phyloP scores from a whole-genome alignment of 2,888 invertebrate genomes.

The Thera obeliscata region DNA sequence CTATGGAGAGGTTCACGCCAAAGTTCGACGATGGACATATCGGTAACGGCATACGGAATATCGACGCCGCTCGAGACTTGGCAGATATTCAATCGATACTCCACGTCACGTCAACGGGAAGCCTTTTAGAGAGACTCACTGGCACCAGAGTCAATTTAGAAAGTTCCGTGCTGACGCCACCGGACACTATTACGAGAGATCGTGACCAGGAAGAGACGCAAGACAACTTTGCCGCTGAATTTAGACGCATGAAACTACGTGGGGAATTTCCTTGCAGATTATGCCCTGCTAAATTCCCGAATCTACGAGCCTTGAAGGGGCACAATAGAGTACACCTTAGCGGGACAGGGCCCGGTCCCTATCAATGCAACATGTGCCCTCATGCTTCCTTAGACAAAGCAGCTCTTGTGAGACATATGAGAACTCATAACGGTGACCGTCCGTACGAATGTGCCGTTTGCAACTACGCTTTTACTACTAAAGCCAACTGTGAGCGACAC shows the following conservation, averaged over 20 bases:
- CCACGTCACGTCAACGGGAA: constrained; percentile 89
- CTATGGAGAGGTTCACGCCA: constrained; percentile 73
- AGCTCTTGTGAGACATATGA: constrained; percentile 94
- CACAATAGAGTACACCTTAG: constrained; percentile 94
- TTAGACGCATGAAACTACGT: constrained; percentile 94
- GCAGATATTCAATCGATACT: constrained; percentile 94
- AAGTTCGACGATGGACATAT: constrained; percentile 73
- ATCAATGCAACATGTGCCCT: constrained; percentile 96
- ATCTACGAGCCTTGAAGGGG: constrained; percentile 94
- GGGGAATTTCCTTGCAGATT: constrained; percentile 96
- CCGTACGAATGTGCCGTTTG: constrained; percentile 98
- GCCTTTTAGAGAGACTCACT: constrained; percentile 86
- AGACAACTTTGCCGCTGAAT: constrained; percentile 92
- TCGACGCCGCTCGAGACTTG: constrained; percentile 88
- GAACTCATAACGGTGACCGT: constrained; percentile 97
- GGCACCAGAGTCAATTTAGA: constrained; percentile 74
- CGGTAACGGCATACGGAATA: constrained; percentile 72
- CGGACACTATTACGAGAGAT: constrained; percentile 72
- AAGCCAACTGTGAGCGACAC: constrained; percentile 98
- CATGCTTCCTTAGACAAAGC: constrained; percentile 96
- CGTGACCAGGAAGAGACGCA: constrained; percentile 88
- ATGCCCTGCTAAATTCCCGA: constrained; percentile 95
- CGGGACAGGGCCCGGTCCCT: constrained; percentile 90
- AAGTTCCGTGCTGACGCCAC: constrained; percentile 73
- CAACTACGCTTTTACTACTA: constrained; percentile 98